Conservation (phyloP, 2,113 vertebrate genomes). For the Lycaon pictus region DNA sequence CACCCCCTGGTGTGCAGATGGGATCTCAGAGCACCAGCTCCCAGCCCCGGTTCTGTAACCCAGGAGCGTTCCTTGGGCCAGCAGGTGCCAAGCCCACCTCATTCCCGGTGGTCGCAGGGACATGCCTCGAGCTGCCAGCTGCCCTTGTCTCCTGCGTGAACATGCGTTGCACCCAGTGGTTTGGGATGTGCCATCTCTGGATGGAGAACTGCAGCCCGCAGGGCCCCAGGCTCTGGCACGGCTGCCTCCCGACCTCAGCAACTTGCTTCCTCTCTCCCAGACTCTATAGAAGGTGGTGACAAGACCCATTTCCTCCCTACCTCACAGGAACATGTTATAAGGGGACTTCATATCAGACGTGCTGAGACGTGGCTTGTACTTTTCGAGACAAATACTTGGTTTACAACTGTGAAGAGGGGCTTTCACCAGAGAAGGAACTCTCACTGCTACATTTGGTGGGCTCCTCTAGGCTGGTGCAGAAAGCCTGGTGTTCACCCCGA, state of each 20-base stretch:
- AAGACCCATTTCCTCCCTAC: not conserved
- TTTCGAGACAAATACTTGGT: not conserved
- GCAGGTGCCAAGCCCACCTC: not conserved
- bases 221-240: fast-evolving
- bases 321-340: not conserved
- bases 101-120: no score
- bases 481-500: not conserved
- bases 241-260: not conserved
- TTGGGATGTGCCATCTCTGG: not conserved
- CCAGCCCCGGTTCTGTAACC: not conserved
- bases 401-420: not conserved
- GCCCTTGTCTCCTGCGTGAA: not conserved
- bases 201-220: not conserved
- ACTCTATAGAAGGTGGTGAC: not conserved
- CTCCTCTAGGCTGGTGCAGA: not conserved
- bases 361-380: not conserved
- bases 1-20: not conserved
- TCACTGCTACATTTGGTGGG: not conserved
- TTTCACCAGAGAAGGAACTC: not conserved
- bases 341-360: not conserved
- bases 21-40: not conserved
- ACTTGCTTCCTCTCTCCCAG: not conserved
- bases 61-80: not conserved
- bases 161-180: not conserved
- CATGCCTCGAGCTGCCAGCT: not conserved